Evolutionary conservation across 2,888 invertebrate species (phyloP).

Genomic region (Oxycera nigricornis): DNA sequence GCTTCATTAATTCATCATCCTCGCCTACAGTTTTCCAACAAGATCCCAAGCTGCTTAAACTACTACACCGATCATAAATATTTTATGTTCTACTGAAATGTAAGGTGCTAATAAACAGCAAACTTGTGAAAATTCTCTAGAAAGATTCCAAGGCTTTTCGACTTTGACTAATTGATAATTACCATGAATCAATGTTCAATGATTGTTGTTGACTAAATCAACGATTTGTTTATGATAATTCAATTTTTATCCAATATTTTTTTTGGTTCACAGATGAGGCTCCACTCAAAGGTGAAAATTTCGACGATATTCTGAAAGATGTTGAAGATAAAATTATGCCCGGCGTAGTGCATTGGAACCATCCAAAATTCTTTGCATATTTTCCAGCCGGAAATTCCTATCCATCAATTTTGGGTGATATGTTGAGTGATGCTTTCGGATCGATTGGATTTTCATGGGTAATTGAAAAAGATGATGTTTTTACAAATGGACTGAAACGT

Average conservation of each 20-base stretch:
- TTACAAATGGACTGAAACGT: not conserved
- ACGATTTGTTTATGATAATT: not conserved
- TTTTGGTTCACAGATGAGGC: constrained; percentile 64
- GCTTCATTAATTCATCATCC: too few species aligned
- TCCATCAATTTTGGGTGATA: constrained; percentile 89
- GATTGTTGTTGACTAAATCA: not conserved
- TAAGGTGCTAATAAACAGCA: not conserved
- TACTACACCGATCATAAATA: too few species aligned
- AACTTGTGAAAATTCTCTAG: not conserved
- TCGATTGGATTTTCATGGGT: constrained; percentile 95
- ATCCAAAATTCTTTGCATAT: constrained; percentile 92
- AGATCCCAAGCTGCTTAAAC: too few species aligned
- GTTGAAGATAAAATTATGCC: constrained; percentile 82
- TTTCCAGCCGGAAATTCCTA: constrained; percentile 92
- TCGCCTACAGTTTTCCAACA: too few species aligned
- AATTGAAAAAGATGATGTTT: constrained; percentile 44
- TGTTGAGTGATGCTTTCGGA: constrained; percentile 87
- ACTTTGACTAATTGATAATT: not conserved
- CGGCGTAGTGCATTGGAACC: constrained; percentile 91
- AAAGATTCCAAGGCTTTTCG: not conserved
- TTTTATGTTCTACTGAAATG: too few species aligned
- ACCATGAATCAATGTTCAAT: not conserved
- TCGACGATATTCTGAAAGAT: constrained; percentile 78
- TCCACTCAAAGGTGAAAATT: constrained; percentile 75
- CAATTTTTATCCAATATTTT: not conserved